Conservation (phyloP, 2,888 invertebrate genomes). For the Chelonus formosanus region DNA sequence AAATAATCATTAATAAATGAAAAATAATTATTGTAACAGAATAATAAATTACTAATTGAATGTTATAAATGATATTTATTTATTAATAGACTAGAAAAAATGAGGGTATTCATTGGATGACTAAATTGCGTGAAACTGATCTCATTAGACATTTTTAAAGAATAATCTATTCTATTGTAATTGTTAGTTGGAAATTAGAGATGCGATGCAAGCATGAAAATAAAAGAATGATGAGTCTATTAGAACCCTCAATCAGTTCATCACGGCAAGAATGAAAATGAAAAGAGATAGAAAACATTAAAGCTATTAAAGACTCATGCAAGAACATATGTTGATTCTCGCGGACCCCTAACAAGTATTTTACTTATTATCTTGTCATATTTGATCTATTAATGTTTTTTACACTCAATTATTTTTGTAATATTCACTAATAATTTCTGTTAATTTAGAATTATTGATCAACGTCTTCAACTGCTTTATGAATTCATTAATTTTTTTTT, state of each 20-base stretch:
- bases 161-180: too few species aligned
- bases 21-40: neutral
- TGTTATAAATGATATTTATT: too few species aligned
- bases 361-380: conserved; percentile 50
- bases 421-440: conserved; percentile 2
- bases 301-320: conserved; percentile 2
- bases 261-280: neutral
- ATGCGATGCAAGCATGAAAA: too few species aligned
- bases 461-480: too few species aligned
- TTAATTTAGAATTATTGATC: neutral
- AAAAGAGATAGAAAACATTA: neutral
- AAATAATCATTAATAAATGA: neutral
- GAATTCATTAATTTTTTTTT: too few species aligned
- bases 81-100: too few species aligned
- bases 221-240: conserved; percentile 15
- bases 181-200: conserved; percentile 3
- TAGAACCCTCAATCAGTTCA: conserved; percentile 13
- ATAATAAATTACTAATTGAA: too few species aligned
- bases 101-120: too few species aligned
- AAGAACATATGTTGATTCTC: conserved; percentile 33
- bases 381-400: conserved; percentile 43
- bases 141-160: too few species aligned
- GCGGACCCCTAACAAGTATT: conserved; percentile 40
- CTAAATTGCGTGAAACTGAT: too few species aligned
- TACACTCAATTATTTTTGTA: conserved; percentile 19